Evolutionary conservation across 2,888 invertebrate species (phyloP), one percentile per base, ranked within the genome.

Genomic region (Listrodromus nycthemerus): DNA sequence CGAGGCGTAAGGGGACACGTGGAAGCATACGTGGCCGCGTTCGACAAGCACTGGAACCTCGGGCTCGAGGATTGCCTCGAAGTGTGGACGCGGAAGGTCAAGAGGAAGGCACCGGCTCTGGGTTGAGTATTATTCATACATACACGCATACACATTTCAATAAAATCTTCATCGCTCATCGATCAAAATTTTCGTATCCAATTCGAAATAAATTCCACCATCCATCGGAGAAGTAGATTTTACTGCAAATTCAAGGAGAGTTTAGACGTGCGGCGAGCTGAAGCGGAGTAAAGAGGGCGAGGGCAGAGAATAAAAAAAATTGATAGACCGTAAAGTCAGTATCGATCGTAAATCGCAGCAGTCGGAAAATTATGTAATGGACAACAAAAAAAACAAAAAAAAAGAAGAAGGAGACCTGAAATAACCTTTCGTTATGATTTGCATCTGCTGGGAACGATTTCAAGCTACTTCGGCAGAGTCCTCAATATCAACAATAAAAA

Each of bases 11-110:
- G 98, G 77, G 98, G 98, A 2, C 95, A 95, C 83, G 95, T 97
- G 83, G 95, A 96, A 84, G 99, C 97, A 0, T 96, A 95, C 87
- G 94, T 99, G 33, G 95, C 96, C 21, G 97, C 97, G 2, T 99
- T 98, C 93, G 99, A 99, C 94, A 98, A 97, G 91, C 98, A 98
- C 92, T 98, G 98, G 97, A 99, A 99, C 94, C 93, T 99, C 88
- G 96, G 97, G 5, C 94, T 99, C 74, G 95, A 95, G 79, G 97
- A 98, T 91, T 98, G 98, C 1, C 95, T 96, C 37, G 98, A 98
- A 94, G 94, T 96, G 2, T 98, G 97, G 96, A 95, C 95, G 73
- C 94, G 96, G 85, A 95, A 95, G 90, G 93, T 94, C 63, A 94
- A 94, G 66, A 94, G 94, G 87, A 96, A 96, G 93, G 93, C 95